phyloP scores from a whole-genome alignment of 2,888 invertebrate genomes.

The Drosophila greeni region DNA sequence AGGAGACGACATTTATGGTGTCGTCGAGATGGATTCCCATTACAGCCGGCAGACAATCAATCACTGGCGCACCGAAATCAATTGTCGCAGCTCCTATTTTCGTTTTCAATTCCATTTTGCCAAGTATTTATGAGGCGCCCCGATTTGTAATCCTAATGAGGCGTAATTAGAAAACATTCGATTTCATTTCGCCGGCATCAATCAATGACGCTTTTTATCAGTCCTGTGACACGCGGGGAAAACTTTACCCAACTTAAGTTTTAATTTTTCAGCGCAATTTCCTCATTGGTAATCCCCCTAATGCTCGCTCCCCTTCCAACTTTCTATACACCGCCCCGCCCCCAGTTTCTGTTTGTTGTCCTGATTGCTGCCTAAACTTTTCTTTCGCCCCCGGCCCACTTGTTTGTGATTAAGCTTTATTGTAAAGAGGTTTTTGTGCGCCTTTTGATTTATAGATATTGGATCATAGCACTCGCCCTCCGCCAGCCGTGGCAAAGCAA shows the following conservation, averaged over 20 bases:
- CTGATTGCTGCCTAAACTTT: slow-evolving; percentile 56
- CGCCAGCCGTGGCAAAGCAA: background rate
- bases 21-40: slow-evolving; percentile 50
- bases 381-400: slow-evolving; percentile 26
- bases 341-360: slow-evolving; percentile 39
- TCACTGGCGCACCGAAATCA: slow-evolving; percentile 54
- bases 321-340: slow-evolving; percentile 1
- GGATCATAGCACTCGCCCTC: slow-evolving; percentile 34
- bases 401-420: slow-evolving; percentile 52
- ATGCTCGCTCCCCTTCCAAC: slow-evolving; percentile 1
- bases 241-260: slow-evolving; percentile 56
- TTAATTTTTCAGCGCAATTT: slow-evolving; percentile 50
- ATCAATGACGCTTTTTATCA: slow-evolving; percentile 39
- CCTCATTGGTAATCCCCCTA: slow-evolving; percentile 31
- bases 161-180: slow-evolving; percentile 66
- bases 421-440: slow-evolving; percentile 53
- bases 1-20: slow-evolving; percentile 67
- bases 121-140: slow-evolving; percentile 59
- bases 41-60: slow-evolving; percentile 58
- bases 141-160: slow-evolving; percentile 61
- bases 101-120: slow-evolving; percentile 58
- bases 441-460: slow-evolving; percentile 67
- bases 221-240: slow-evolving; percentile 13
- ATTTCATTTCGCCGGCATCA: slow-evolving; percentile 52
- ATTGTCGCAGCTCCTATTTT: slow-evolving; percentile 51